These are phyloP conservation scores for Falco columbarius DNA, from an alignment of 2,797 vertebrate species.

Conservation along the genomic window DNA sequence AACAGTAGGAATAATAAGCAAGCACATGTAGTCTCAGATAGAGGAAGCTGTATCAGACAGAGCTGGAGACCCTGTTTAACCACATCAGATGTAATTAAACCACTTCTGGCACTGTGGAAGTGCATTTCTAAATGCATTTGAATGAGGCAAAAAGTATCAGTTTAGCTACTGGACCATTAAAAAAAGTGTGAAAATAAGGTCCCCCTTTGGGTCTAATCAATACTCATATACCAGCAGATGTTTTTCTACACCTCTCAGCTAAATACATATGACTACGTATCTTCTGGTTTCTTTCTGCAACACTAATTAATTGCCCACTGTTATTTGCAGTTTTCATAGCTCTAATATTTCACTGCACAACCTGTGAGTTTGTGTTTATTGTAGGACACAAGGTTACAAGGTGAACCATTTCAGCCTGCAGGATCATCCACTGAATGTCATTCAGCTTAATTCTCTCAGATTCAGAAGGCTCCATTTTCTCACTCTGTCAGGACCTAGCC, in stretches of 20 bases:
- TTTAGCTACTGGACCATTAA: conserved; percentile 14
- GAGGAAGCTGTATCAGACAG: neutral
- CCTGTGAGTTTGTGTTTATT: neutral
- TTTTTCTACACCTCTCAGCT: conserved; percentile 13
- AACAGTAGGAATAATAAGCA: neutral
- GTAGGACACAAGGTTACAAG: neutral
- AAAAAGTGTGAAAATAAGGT: conserved; percentile 19
- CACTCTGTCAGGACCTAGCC: neutral
- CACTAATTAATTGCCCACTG: neutral
- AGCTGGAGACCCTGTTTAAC: conserved; percentile 12
- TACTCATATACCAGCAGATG: neutral
- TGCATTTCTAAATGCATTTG: conserved; percentile 22
- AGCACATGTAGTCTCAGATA: neutral
- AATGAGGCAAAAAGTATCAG: neutral
- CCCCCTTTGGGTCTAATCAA: conserved; percentile 45
- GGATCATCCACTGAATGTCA: neutral
- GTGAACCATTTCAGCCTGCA: neutral
- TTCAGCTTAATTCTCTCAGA: neutral
- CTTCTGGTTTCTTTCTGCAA: conserved; percentile 16
- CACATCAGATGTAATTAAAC: conserved; percentile 18
- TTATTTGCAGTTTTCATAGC: neutral
- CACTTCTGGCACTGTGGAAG: conserved; percentile 40
- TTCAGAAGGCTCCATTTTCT: neutral
- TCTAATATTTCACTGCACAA: neutral
- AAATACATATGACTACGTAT: neutral